Conservation (phyloP, 2,113 vertebrate genomes). For the Urocolius indicus region DNA sequence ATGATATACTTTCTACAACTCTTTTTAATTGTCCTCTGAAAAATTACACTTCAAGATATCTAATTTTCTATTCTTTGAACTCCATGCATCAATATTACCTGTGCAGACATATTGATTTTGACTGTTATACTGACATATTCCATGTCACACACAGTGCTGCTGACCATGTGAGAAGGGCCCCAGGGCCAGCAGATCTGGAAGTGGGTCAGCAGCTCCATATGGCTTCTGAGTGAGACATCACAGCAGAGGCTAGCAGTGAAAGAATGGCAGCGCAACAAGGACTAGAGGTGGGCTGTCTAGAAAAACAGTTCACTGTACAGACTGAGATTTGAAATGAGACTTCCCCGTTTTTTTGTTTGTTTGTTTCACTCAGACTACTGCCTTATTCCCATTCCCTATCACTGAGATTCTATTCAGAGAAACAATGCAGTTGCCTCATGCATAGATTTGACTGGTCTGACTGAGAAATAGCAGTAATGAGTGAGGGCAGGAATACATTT, state of each 20-base stretch:
- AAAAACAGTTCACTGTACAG: neutral
- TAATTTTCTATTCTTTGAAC: neutral
- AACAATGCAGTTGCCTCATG: neutral
- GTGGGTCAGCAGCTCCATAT: neutral
- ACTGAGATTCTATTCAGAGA: neutral
- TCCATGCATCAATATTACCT: neutral
- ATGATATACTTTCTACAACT: neutral
- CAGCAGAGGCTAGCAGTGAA: neutral
- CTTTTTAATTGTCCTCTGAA: neutral
- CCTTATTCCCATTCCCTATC: neutral
- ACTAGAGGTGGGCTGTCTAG: neutral
- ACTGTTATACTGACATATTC: neutral
- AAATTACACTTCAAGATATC: neutral
- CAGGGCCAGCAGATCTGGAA: neutral
- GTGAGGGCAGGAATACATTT: neutral
- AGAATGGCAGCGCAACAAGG: neutral
- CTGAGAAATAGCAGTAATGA: neutral
- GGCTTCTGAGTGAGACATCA: neutral
- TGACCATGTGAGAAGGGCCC: neutral
- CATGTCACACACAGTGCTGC: neutral
- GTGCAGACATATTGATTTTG: neutral
- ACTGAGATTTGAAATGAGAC: rapidly evolving
- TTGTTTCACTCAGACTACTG: neutral
- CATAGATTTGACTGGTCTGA: neutral
- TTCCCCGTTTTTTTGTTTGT: neutral